Base-by-base conservation (phyloP, 2,113 vertebrate species). In the Chascanopsetta lugubris region DNA sequence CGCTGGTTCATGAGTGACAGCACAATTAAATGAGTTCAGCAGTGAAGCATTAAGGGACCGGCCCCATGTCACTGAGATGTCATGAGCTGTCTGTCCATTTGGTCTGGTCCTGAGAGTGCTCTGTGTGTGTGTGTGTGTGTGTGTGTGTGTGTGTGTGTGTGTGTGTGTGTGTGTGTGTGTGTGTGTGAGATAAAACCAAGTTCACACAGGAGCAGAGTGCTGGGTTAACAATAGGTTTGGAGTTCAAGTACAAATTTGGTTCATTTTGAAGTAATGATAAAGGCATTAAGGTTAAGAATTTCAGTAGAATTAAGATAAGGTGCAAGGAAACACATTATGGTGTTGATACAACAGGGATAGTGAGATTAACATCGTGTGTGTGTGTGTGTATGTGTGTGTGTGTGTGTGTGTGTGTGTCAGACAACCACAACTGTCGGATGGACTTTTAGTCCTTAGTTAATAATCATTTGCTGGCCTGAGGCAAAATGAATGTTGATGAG, bases 1-100 rank as follows among this genome's bases (percentile, higher is more conserved):
- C 71, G 2, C 3, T 4, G 38, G 43, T 69, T 72, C 45, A 50
- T 82, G 61, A 87, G 65, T 87, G 83, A 85, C 79, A 83, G 70
- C 70, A 75, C 73, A 71, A 85, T 84, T 86, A 89, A 85, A 70
- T 15, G 47, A 75, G 56, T 67, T 57, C 74, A 69, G 74, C 77
- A 83, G 32, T 45, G 36, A 64, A 60, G 72, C 83, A 83, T 76
- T 83, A 65, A 67, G 75, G 77, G 79, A 84, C 57, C 43, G 63
- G 69, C 53, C 66, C 63, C 69, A 79, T 63, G 55, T 84, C 80
- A 85, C 6, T 1, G 71, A 75, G 48, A 73, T 85, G 82, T 76
- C 77, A 74, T 75, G 49, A 73, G 68, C 75, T 69, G 80, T 71
- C 84, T 10, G 15, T 69, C 66, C 70, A 70, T 22, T 47, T 48